phyloP scores from a whole-genome alignment of 2,888 invertebrate species.

The Lampropteryx suffumata region DNA sequence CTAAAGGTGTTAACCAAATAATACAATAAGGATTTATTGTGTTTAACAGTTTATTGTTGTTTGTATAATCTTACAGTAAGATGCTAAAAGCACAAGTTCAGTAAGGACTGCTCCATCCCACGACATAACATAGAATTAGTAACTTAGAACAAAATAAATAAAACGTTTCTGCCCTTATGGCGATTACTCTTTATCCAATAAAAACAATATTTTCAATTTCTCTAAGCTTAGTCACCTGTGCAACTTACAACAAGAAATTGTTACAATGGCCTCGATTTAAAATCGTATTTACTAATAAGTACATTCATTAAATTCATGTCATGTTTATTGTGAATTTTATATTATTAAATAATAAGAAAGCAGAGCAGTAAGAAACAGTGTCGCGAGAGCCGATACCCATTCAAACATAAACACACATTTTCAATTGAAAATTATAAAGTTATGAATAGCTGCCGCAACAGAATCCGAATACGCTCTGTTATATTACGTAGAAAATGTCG shows the following conservation, averaged over 20 bases:
- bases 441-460: conserved; percentile 20
- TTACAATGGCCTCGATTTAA: conserved; percentile 78
- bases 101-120: conserved; percentile 66
- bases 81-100: conserved; percentile 74
- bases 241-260: conserved; percentile 75
- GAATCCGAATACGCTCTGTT: conserved; percentile 19
- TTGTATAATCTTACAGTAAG: conserved; percentile 70
- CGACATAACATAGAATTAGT: conserved; percentile 76
- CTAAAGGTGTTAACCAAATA: too few species aligned
- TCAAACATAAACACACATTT: conserved; percentile 13
- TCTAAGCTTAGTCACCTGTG: conserved; percentile 71
- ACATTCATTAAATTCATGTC: conserved; percentile 33
- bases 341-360: conserved; percentile 13
- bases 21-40: conserved; percentile 17
- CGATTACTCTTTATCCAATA: conserved; percentile 62
- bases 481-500: conserved; percentile 9
- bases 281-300: conserved; percentile 46
- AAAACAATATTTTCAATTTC: conserved; percentile 63
- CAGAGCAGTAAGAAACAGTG: conserved; percentile 15
- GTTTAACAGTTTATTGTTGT: conserved; percentile 63
- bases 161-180: conserved; percentile 74
- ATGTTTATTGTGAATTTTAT: conserved; percentile 13
- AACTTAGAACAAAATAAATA: conserved; percentile 80
- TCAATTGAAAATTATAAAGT: conserved; percentile 18
- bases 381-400: conserved; percentile 6